Evolutionary conservation across 2,888 invertebrate species (phyloP).

Genomic region (Athripsodes cinereus): DNA sequence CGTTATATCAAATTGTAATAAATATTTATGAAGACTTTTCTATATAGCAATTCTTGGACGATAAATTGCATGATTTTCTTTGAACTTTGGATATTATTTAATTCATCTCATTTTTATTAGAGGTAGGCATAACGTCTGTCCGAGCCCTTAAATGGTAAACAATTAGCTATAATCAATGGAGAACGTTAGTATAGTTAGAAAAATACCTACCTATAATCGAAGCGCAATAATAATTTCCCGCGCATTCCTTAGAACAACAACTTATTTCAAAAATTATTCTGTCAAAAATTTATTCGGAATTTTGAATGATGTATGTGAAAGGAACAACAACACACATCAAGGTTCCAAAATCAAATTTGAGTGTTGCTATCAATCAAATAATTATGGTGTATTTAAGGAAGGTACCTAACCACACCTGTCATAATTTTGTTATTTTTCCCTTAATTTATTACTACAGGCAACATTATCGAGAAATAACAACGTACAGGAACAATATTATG

Average conservation of each 20-base stretch:
- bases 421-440: neutral
- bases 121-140: no score
- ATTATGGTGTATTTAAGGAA: neutral
- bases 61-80: no score
- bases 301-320: neutral
- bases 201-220: no score
- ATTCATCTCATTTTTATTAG: no score
- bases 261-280: neutral
- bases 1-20: no score
- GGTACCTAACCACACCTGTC: neutral
- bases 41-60: no score
- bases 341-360: neutral
- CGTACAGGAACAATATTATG: no score
- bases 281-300: neutral
- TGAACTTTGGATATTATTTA: no score
- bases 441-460: neutral
- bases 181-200: no score
- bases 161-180: no score
- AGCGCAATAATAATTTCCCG: neutral
- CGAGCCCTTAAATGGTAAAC: no score
- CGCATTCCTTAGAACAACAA: neutral
- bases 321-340: neutral
- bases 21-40: no score
- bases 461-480: neutral
- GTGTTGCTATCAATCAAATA: constrained; percentile 2